Base-by-base conservation (phyloP, 1,140 invertebrate species). In the Nephila pilipes region DNA sequence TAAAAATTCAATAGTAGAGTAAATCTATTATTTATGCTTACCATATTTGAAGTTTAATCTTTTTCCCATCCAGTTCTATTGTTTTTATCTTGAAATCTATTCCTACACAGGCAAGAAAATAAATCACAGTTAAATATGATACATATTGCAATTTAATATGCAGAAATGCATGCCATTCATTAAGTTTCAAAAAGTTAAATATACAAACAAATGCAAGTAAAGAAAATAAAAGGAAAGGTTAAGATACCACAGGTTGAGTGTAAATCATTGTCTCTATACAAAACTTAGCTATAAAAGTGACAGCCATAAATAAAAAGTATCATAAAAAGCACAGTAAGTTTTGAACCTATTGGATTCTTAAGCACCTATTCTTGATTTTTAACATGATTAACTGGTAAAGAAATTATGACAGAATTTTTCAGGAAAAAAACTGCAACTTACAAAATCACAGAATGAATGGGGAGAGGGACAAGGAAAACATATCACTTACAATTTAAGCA, bases 71-170 rank as follows among this genome's bases (percentile, higher is more conserved):
- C 95, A 99, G 96, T 96, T 99, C 99, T 95, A 99, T 99, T 95
- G 99, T 99, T 96, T 99, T 97, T 95, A 99, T 99, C 97, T 99
- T 99, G 96, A 99, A 99, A 96, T 99, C 99, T 95, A 99, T 99
- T 95, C 99, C 99, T 99, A 63, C 29, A 89, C 80, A 10, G 57
- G 25, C 55, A 38, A 83, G 54, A 55, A 14, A 83, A 88, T 58
- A 90, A 55, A 75, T 1, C n/a, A 60, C 25, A 36, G 32, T 18
- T 6, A 75, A 12, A 22, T 18, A 5, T 22, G 58, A 60, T 46
- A 10, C 46, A 46, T 4, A 65, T 75, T 75, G 32, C 2, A 36
- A 32, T 75, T 36, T 75, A 75, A 75, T 36, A 20, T 75, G 12
- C 12, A 32, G 16, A 18, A 3, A 75, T 29, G 20, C 10, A 75